Evolutionary conservation across 1,140 invertebrate species (phyloP), one percentile per base, ranked within the genome.

Genomic region (Coelopa frigida): DNA sequence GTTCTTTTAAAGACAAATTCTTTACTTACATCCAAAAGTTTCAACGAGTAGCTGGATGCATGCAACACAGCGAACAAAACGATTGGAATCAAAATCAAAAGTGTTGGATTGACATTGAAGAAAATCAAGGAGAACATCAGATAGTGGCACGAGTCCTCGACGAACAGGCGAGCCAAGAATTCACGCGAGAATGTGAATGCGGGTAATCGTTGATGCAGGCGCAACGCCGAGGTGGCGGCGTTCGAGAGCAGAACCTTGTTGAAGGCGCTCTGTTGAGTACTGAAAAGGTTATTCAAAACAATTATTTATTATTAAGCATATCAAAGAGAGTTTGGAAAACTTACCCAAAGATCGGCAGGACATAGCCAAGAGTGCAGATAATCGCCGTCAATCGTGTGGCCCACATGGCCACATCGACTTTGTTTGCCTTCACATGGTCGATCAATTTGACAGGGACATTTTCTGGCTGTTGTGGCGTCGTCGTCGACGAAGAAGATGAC

Each of bases 61-160:
- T 98, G 93, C 15, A 97, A 78, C 11, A 94, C 61, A 4, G 90
- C 90, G 75, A 95, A 97, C 35, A 96, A 72, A 56, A 89, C 81
- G 44, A 95, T 78, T 22, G 94, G 94, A 32, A 89, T 72, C 38
- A 97, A 69, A n/a, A 88, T 88, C 76, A 97, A 76, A 53, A 91
- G 82, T 38, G 94, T 81, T 21, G 94, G 92, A 42, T 83, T 75
- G 26, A 85, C 84, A 70, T 88, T 93, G 51, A 96, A 76, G 68
- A 98, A 98, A 56, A 97, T 91, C 37, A 96, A 70, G 10, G 90
- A 90, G 71, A 88, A 99, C 68, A 97, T 82, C 42, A 98, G 75
- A 68, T 99, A 98, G 70, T 99, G 95, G 54, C 88, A 93, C 46
- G 91, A 94, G 73, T 98, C 95, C 72, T 98, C 95, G 32, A 83